Base-by-base conservation (phyloP, 2,888 invertebrate genomes). In the Drosophila colorata region DNA sequence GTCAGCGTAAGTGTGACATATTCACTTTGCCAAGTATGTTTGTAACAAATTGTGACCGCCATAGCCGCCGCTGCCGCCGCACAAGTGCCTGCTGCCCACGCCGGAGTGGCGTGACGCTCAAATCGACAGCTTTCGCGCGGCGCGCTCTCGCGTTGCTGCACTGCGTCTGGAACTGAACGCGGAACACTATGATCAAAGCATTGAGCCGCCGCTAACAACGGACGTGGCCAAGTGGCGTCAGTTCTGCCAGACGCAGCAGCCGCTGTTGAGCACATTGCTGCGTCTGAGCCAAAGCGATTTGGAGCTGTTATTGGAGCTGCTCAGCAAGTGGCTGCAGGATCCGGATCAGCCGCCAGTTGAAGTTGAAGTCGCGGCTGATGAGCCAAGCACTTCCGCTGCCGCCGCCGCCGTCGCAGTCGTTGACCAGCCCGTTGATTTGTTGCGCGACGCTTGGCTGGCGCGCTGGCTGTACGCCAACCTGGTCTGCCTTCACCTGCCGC, bases 381-480 rank as follows among this genome's bases (percentile, higher is more conserved):
- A 66, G 2, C 64, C 78, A 11, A 61, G 68, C 43, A 68, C 57
- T 6, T 73, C 63, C 55, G 28, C 28, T 4, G 41, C 16, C 11
- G 53, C 53, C 20, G 43, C 52, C 4, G 59, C 44, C 1, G 20
- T 14, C 16, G 11, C 31, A 1, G 31, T 13, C 8, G 33, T 35
- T 3, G 1, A n/a, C 0, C 53, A 47, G 2, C n/a, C 63, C 9
- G 37, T 89, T 16, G 90, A 91, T 64, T 67, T 91, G 4, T 48
- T 71, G 2, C 63, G 57, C 0, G 88, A 91, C 35, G 64, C 78
- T 5, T 92, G 92, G 92, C 55, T 92, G 2, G 91, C 91, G 1
- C 83, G 82, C 9, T 92, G 92, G 92, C 69, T 92, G 1, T 92
- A 92, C 74, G 89, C 90, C 3, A 85, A 88, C 1, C 64, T 92